Evolutionary conservation across 2,888 invertebrate species (phyloP).

Genomic region (Pardosa pseudoannulata): DNA sequence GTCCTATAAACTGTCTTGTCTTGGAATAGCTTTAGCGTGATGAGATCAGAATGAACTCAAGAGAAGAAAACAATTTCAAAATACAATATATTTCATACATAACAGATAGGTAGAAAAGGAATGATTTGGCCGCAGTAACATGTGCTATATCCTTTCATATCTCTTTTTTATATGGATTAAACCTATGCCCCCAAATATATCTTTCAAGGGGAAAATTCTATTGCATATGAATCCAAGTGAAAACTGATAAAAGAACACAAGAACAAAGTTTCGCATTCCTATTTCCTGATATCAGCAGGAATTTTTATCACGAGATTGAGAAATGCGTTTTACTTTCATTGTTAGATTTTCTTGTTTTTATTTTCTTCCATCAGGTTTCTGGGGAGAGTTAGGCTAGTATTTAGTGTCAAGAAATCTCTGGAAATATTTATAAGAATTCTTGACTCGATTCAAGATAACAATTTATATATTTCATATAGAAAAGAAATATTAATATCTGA

Average conservation of each 20-base stretch:
- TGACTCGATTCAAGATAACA: background rate
- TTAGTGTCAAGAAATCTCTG: background rate
- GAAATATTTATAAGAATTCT: background rate
- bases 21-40: too few species aligned
- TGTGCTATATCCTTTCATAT: constrained; percentile 4
- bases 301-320: constrained; percentile 14
- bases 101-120: background rate
- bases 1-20: too few species aligned
- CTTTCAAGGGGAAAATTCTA: constrained; percentile 40
- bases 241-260: constrained; percentile 63
- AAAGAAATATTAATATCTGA: too few species aligned
- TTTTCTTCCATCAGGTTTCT: too few species aligned
- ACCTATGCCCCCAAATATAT: constrained; percentile 36
- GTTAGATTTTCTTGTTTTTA: background rate
- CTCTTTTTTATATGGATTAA: constrained; percentile 26
- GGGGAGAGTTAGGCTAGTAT: background rate
- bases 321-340: constrained; percentile 8
- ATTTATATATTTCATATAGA: too few species aligned
- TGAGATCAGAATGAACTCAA: too few species aligned
- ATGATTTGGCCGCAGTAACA: background rate
- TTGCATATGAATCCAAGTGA: constrained; percentile 50
- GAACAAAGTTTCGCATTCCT: constrained; percentile 32
- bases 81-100: background rate
- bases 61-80: background rate
- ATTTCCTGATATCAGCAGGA: constrained; percentile 43